Conservation (phyloP, 2,797 vertebrate genomes). For the Lepilemur septentrionalis region DNA sequence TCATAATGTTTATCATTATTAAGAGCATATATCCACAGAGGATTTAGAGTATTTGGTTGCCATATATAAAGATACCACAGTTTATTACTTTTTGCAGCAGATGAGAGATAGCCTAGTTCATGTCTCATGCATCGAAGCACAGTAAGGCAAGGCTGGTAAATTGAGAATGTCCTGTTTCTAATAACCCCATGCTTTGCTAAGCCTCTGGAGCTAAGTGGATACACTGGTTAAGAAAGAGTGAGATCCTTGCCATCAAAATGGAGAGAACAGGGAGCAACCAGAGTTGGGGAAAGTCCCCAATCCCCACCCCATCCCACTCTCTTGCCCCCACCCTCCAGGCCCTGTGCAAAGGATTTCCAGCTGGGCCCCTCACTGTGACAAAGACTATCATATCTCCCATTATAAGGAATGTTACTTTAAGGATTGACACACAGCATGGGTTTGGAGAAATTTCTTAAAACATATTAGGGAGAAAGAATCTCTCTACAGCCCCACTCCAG, state of each 20-base stretch:
- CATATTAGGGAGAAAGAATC: not conserved
- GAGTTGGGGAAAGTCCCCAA: too few species aligned
- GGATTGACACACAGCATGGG: not conserved
- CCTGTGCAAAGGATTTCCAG: not conserved
- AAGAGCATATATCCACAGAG: not conserved
- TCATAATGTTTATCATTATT: not conserved
- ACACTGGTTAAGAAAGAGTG: not conserved
- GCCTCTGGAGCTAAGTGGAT: not conserved
- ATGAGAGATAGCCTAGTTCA: not conserved
- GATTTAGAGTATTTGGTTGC: not conserved
- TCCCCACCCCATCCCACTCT: not conserved
- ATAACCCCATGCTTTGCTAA: not conserved
- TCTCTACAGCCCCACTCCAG: not conserved
- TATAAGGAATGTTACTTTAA: not conserved
- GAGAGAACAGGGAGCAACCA: not conserved
- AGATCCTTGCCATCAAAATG: not conserved
- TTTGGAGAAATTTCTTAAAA: not conserved
- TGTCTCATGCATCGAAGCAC: not conserved
- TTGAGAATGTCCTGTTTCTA: not conserved
- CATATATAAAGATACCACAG: not conserved
- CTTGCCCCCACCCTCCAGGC: not conserved
- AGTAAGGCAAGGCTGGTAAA: not conserved
- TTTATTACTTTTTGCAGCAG: not conserved
- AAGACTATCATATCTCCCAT: not conserved
- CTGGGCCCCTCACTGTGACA: not conserved